Conservation (phyloP, 2,888 invertebrate species). For the Hyles lineata region DNA sequence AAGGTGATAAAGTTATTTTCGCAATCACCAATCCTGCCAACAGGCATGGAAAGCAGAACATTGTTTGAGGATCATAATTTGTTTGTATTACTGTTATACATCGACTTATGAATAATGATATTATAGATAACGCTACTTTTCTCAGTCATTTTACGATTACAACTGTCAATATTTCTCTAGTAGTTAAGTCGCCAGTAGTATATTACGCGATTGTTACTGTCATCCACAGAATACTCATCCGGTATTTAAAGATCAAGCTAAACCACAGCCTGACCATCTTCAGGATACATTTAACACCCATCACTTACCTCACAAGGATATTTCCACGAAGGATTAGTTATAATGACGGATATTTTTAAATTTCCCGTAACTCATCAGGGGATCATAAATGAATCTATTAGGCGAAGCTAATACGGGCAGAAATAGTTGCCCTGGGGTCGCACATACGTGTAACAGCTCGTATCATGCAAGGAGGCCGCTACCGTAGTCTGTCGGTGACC, state of each 20-base stretch:
- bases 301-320: neutral
- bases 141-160: too few relatives aligned
- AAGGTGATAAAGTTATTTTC: too few relatives aligned
- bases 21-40: too few relatives aligned
- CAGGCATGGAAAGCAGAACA: too few relatives aligned
- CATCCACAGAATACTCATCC: neutral
- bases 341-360: constrained; percentile 12
- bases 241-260: neutral
- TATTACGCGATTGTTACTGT: neutral
- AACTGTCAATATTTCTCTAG: too few relatives aligned
- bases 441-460: constrained; percentile 33
- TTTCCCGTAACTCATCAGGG: constrained; percentile 1
- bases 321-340: neutral
- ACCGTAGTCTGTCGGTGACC: constrained; percentile 75
- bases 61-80: too few relatives aligned
- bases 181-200: too few relatives aligned
- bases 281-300: neutral
- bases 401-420: constrained; percentile 32
- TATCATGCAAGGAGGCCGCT: constrained; percentile 56
- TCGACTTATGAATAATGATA: too few relatives aligned
- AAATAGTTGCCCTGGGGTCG: constrained; percentile 66
- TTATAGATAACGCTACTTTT: too few relatives aligned
- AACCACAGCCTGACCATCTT: neutral
- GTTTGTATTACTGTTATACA: too few relatives aligned
- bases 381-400: constrained; percentile 25